Base-by-base conservation (phyloP, 2,888 invertebrate genomes). In the Argynnis bischoffii region DNA sequence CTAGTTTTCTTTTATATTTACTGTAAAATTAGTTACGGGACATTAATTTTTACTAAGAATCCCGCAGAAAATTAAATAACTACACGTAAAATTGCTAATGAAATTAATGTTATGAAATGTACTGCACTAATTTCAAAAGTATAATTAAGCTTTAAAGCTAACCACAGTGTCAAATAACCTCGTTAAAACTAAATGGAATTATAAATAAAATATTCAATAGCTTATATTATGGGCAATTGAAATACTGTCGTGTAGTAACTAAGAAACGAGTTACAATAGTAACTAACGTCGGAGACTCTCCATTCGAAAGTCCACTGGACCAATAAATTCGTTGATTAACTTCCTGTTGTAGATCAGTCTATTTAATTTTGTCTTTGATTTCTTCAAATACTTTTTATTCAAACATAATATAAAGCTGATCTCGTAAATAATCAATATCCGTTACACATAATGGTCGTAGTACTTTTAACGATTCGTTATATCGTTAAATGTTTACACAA, bases 281-380 rank as follows among this genome's bases (percentile, higher is more conserved):
- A 68, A 63, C 67, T 54, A 69, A 56, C 50, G 66, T 59, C 64
- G 64, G 64, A 56, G 66, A 41, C 35, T 41, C 35, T 60, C 57
- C 68, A 67, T 69, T 84, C 78, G 86, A 88, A 88, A 87, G 87
- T 84, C 79, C 76, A 78, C 75, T 79, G 74, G 75, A 74, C 79
- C 80, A 84, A 89, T 88, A 88, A 87, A 83, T 72, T 79, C 80
- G 83, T 85, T 87, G 84, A 85, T 82, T 78, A 79, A 88, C 87
- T 89, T 89, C 89, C 88, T 84, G 88, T 82, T 71, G 67, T 69
- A 70, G 74, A 74, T 72, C 72, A 69, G 70, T 78, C 74, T 75
- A 75, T 75, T 77, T 74, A 73, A 79, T 74, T 78, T 74, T 74
- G 77, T 77, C 75, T 74, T 75, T 73, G 60, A 68, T 71, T 71